Conservation (phyloP, 2,113 vertebrate species). For the Terrapene triunguis region DNA sequence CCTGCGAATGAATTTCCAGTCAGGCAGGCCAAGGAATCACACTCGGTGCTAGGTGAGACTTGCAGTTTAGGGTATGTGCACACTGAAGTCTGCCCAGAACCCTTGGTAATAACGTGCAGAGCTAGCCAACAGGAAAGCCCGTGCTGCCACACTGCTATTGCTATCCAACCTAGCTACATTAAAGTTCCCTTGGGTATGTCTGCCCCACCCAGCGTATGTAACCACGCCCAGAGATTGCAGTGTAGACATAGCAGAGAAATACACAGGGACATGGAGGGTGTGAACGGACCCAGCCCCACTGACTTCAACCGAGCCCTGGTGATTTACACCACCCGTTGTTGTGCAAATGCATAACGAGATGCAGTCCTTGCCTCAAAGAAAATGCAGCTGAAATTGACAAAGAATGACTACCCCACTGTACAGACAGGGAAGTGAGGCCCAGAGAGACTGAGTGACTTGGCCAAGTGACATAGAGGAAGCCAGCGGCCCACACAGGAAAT, state of each 20-base stretch:
- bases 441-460: not conserved
- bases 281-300: not conserved
- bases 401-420: not conserved
- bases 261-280: accelerated
- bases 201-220: too few relatives aligned
- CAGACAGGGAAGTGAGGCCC: not conserved
- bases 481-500: not conserved
- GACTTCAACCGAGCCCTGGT: not conserved
- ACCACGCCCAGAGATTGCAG: too few relatives aligned
- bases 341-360: not conserved
- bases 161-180: not conserved
- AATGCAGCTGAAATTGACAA: not conserved
- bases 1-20: not conserved
- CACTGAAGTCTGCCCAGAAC: not conserved
- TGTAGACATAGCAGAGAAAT: too few relatives aligned
- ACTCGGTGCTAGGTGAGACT: not conserved
- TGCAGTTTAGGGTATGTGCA: not conserved
- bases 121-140: not conserved
- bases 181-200: too few relatives aligned
- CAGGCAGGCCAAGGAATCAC: not conserved
- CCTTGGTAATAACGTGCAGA: not conserved
- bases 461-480: not conserved
- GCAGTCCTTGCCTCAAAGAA: accelerated
- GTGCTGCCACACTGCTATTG: not conserved
- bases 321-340: not conserved